Percentiles rank a stretch among this genome's conserved stretches.
Evolutionary conservation across 1,140 invertebrate genomes (phyloP).

Genomic region (Diabrotica undecimpunctata): DNA sequence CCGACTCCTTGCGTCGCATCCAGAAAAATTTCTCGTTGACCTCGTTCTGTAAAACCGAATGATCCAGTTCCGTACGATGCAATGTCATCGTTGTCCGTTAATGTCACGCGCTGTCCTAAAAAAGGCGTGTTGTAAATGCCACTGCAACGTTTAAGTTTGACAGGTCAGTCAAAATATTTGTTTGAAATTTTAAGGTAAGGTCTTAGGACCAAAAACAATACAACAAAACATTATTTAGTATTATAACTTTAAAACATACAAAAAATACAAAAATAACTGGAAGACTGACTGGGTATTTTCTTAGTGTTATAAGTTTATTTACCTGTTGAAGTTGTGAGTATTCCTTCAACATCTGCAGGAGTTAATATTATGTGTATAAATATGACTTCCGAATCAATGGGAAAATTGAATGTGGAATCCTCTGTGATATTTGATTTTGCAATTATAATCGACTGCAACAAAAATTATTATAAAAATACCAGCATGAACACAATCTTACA

Average conservation of each 20-base stretch:
- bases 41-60: slow-evolving; percentile 25
- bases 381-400: slow-evolving; percentile 34
- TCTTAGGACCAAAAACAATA: no score
- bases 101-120: slow-evolving; percentile 20
- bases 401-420: slow-evolving; percentile 25
- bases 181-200: no score
- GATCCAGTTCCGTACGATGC: slow-evolving; percentile 27
- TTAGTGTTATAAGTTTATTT: not conserved
- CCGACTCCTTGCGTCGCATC: slow-evolving; percentile 26
- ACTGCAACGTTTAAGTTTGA: no score
- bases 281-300: no score
- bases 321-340: slow-evolving; percentile 32
- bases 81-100: slow-evolving; percentile 24
- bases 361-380: slow-evolving; percentile 35
- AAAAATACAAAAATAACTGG: not conserved
- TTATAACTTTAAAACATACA: not conserved
- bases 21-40: slow-evolving; percentile 33
- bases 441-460: slow-evolving; percentile 28
- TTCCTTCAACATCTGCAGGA: slow-evolving; percentile 12
- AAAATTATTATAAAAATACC: not conserved
- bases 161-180: no score
- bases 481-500: not conserved
- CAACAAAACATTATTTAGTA: not conserved
- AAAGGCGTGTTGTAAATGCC: not conserved
- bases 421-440: slow-evolving; percentile 28